Conservation (phyloP, 2,888 invertebrate genomes). For the Ormyrus thymus region DNA sequence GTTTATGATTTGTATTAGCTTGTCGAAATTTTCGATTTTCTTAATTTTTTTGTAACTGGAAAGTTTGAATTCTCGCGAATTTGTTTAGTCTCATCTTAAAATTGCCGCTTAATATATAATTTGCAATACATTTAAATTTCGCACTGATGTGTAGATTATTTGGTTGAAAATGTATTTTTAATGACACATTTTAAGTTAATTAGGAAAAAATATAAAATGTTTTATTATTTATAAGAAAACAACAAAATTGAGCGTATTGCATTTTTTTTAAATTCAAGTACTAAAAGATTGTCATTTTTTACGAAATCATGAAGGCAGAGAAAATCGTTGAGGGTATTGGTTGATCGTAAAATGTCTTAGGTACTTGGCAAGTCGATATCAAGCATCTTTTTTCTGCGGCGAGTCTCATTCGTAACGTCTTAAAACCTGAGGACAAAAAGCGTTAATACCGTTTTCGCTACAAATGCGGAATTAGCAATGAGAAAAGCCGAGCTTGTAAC, state of each 20-base stretch:
- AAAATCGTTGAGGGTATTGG: constrained; percentile 14
- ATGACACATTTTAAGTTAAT: not conserved
- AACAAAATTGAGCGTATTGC: no score
- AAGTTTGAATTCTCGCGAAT: constrained; percentile 34
- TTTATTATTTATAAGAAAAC: no score
- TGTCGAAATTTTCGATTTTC: constrained; percentile 42
- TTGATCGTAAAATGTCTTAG: constrained; percentile 17
- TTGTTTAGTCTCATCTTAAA: not conserved
- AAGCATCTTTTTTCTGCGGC: not conserved
- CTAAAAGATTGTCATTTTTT: no score
- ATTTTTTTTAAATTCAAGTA: no score
- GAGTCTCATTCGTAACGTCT: constrained; percentile 5
- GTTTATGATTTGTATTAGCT: constrained; percentile 12
- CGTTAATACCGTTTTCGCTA: constrained; percentile 34
- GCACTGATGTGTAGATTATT: constrained; percentile 9
- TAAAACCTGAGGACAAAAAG: constrained; percentile 27
- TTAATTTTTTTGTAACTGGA: constrained; percentile 20
- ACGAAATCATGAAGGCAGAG: not conserved
- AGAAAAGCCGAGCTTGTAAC: constrained; percentile 30
- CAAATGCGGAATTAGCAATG: constrained; percentile 46
- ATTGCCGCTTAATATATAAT: constrained; percentile 12
- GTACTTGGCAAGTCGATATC: not conserved
- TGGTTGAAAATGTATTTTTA: constrained; percentile 3
- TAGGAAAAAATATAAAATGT: not conserved
- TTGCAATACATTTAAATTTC: constrained; percentile 10